Base-by-base conservation (phyloP, 2,113 vertebrate species). In the Leptobrachium leishanense region DNA sequence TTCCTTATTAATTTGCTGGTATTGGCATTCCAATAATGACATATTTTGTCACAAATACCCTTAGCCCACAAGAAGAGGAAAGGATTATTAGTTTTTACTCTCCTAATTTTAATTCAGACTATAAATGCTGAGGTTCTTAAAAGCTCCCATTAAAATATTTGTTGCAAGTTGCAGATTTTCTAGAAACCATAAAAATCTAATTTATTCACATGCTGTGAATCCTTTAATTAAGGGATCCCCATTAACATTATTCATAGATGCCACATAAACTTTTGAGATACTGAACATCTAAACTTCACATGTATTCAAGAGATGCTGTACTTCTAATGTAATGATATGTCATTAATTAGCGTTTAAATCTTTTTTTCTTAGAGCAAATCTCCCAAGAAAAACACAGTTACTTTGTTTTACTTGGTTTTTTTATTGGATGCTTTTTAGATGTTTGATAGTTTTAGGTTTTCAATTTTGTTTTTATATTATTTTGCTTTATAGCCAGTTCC, bases 191-290 rank as follows among this genome's bases (percentile, higher is more conserved):
- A 72, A 72, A 72, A 72, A 57, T 72, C 31, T 57, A 41, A 72
- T 72, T 55, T 72, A 57, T 59, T 42, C 59, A 40, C 71, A 72
- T 54, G 13, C 40, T 46, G 62, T 59, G 40, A 42, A 41, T 42
- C 9, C 13, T 72, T 64, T 72, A 57, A 72, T 72, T 72, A 72
- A 42, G 54, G 6, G 12, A 15, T 42, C 39, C 10, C 31, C 39
- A 59, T 42, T 72, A 72, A 57, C 39, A 72, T n/a, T 72, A 8
- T 72, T 72, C 54, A 72, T 72, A 43, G 71, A 72, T 57, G 71
- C 40, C 54, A 72, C 71, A 72, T 59, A 59, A 72, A 72, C 39
- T 43, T 72, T 72, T 57, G 53, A 64, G 71, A 59, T 72, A 40
- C 53, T 59, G 13, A 59, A 13, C 13, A 13, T 10, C 55, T 59